Evolutionary conservation across 2,797 vertebrate genomes (phyloP).

Genomic region (Bovichtus variegatus): DNA sequence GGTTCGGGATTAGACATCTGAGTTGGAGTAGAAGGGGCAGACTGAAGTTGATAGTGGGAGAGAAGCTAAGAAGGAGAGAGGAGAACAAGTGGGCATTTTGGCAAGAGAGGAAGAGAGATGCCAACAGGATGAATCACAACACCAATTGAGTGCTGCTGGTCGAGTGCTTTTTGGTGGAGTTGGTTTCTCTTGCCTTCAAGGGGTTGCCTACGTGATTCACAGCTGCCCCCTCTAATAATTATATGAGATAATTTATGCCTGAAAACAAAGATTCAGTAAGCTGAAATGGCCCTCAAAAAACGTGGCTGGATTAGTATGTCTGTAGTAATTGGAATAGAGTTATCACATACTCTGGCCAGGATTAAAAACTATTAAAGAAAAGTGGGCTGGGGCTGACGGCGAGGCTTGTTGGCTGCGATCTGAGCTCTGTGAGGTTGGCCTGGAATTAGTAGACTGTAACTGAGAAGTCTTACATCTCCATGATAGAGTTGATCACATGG

Average conservation of each 20-base stretch:
- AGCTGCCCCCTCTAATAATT: conserved; percentile 9
- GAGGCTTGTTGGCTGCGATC: conserved; percentile 34
- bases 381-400: conserved; percentile 6
- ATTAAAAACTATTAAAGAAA: conserved; percentile 37
- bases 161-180: conserved; percentile 21
- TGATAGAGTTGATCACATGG: conserved; percentile 63
- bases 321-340: conserved; percentile 35
- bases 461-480: conserved; percentile 61
- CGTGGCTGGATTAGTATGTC: conserved; percentile 16
- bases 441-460: conserved; percentile 60
- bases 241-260: conserved; percentile 16
- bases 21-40: conserved; percentile 33
- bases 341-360: conserved; percentile 15
- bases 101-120: conserved; percentile 60
- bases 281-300: conserved; percentile 4
- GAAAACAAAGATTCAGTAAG: conserved; percentile 38
- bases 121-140: conserved; percentile 78
- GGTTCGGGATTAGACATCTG: conserved; percentile 36
- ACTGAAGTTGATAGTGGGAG: conserved; percentile 35
- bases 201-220: conserved; percentile 15
- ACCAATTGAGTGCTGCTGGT: conserved; percentile 63
- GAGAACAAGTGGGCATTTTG: conserved; percentile 42
- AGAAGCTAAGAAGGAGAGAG: conserved; percentile 39
- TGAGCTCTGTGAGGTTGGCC: conserved; percentile 42
- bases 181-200: conserved; percentile 10